Evolutionary conservation across 2,113 vertebrate species (phyloP).

Genomic region (Erinaceus europaeus): DNA sequence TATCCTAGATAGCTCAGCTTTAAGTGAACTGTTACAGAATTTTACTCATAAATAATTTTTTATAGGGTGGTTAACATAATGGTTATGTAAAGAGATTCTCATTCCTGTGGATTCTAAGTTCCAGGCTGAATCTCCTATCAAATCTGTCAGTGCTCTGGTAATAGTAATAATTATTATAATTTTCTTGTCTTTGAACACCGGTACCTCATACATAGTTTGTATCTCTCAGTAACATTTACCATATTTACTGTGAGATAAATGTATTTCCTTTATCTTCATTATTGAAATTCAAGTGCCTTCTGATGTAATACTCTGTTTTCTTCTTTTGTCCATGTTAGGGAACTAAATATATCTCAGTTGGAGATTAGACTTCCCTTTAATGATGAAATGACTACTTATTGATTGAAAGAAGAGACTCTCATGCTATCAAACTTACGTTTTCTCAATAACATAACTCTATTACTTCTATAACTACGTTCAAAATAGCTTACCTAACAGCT

Average conservation of each 20-base stretch:
- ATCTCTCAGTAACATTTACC: background rate
- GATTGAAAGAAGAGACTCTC: background rate
- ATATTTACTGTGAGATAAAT: background rate
- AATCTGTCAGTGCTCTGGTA: too few species aligned
- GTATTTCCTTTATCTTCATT: background rate
- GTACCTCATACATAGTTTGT: background rate
- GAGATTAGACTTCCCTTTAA: background rate
- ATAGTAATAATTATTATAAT: too few species aligned
- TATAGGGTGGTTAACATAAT: too few species aligned
- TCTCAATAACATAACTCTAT: background rate
- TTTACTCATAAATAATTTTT: background rate
- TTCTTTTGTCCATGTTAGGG: background rate
- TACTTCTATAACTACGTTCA: background rate
- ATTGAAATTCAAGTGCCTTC: background rate
- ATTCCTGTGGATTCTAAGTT: too few species aligned
- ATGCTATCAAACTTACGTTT: background rate
- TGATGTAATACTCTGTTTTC: background rate
- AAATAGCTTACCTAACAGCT: background rate
- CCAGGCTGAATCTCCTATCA: too few species aligned
- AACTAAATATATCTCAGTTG: background rate
- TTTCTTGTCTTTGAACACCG: slow-evolving; percentile 3
- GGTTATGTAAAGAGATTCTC: too few species aligned
- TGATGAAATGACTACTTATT: background rate
- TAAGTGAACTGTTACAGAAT: background rate
- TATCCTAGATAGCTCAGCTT: background rate